phyloP scores from a whole-genome alignment of 2,888 invertebrate species.

The Cybosia mesomella region DNA sequence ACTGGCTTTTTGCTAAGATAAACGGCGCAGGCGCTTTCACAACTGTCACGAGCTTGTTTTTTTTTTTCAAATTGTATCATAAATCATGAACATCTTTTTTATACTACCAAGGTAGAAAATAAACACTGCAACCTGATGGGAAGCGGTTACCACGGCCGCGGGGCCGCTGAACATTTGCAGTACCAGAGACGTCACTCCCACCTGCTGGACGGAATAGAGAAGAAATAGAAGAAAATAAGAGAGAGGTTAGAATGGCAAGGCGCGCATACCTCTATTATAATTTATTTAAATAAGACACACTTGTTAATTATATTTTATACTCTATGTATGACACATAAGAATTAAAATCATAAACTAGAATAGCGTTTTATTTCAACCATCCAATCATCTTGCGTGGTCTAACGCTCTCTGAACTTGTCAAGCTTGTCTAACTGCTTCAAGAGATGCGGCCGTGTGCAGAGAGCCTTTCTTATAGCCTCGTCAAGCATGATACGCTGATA shows the following conservation, averaged over 20 bases:
- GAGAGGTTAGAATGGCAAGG: not conserved
- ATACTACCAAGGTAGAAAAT: not conserved
- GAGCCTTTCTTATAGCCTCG: conserved; percentile 88
- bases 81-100: not conserved
- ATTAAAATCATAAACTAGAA: conserved; percentile 38
- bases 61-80: no score
- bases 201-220: not conserved
- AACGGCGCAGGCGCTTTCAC: no score
- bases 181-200: not conserved
- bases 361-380: conserved; percentile 10
- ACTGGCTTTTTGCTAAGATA: no score
- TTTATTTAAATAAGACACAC: conserved; percentile 24
- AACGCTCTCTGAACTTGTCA: conserved; percentile 15
- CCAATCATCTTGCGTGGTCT: not conserved
- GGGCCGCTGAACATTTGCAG: not conserved
- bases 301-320: conserved; percentile 24
- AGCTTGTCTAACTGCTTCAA: conserved; percentile 88
- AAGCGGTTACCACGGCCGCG: not conserved
- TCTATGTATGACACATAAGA: conserved; percentile 33
- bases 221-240: not conserved
- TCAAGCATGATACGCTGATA: conserved; percentile 89
- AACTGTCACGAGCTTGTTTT: no score
- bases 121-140: not conserved
- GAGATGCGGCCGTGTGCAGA: conserved; percentile 89
- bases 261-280: conserved; percentile 19